Percentiles rank a stretch among this genome's conserved stretches.
These are phyloP conservation scores for Actias luna DNA, from an alignment of 2,888 invertebrate species.

Conservation along the genomic window DNA sequence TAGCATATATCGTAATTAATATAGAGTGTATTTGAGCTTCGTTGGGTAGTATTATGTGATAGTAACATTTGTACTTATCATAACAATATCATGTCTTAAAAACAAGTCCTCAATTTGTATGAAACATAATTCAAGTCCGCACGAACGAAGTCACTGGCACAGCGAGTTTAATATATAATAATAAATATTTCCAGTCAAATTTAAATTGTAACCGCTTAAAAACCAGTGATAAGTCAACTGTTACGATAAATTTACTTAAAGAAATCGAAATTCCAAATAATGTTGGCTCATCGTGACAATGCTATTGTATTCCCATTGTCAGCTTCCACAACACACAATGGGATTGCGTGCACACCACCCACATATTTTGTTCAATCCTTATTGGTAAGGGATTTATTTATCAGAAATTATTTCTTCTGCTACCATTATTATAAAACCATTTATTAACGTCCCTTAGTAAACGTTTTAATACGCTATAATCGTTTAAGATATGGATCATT, in stretches of 20 bases:
- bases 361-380: conserved; percentile 13
- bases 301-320: conserved; percentile 17
- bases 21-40: too few relatives aligned
- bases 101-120: too few relatives aligned
- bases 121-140: too few relatives aligned
- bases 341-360: conserved; percentile 17
- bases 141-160: too few relatives aligned
- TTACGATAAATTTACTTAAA: conserved; percentile 13
- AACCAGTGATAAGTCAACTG: conserved; percentile 13
- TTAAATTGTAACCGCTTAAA: conserved; percentile 10
- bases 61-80: too few relatives aligned
- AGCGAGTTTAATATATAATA: too few relatives aligned
- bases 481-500: neutral
- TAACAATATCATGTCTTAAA: too few relatives aligned
- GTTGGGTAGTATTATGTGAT: too few relatives aligned
- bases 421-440: conserved; percentile 5
- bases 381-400: conserved; percentile 11
- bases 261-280: conserved; percentile 13
- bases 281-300: conserved; percentile 21
- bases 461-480: neutral
- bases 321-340: conserved; percentile 13
- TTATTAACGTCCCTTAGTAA: neutral
- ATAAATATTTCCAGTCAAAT: neutral
- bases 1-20: too few relatives aligned
- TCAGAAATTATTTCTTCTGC: conserved; percentile 7